phyloP scores from a whole-genome alignment of 2,113 vertebrate species.

The Engraulis encrasicolus region DNA sequence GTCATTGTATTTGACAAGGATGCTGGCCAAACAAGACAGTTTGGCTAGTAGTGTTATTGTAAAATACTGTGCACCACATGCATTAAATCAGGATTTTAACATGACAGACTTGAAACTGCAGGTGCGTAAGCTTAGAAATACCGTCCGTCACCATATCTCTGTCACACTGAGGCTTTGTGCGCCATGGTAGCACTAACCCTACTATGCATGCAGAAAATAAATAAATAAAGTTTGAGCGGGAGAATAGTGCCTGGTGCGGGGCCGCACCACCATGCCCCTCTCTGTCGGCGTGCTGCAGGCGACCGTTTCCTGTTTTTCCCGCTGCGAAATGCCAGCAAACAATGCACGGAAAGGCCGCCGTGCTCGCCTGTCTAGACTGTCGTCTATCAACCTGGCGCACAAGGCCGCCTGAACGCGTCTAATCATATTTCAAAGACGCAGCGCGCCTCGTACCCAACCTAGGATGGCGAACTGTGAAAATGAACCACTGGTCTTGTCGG shows the following conservation, averaged over 20 bases:
- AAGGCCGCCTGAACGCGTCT: not conserved
- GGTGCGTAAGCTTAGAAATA: no score
- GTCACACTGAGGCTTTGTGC: not conserved
- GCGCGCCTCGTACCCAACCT: conserved; percentile 11
- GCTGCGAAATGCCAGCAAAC: conserved; percentile 68
- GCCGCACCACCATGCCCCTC: not conserved
- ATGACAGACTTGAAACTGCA: no score
- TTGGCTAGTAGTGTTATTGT: no score
- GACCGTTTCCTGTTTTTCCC: conserved; percentile 76
- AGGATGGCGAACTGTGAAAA: conserved; percentile 14
- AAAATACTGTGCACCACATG: no score
- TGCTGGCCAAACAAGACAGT: no score
- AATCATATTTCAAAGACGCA: conserved; percentile 14
- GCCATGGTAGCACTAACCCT: not conserved
- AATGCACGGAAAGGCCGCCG: conserved; percentile 73
- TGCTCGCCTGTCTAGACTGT: conserved; percentile 72
- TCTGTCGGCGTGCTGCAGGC: conserved; percentile 41
- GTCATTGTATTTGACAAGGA: no score
- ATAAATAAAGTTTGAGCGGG: not conserved
- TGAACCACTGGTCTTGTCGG: conserved; percentile 4
- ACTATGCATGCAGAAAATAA: not conserved
- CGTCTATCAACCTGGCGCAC: conserved; percentile 50
- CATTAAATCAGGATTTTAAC: no score
- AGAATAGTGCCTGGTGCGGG: not conserved
- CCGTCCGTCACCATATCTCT: no score